phyloP scores from a whole-genome alignment of 1,140 invertebrate genomes.

The Anthonomus grandis region DNA sequence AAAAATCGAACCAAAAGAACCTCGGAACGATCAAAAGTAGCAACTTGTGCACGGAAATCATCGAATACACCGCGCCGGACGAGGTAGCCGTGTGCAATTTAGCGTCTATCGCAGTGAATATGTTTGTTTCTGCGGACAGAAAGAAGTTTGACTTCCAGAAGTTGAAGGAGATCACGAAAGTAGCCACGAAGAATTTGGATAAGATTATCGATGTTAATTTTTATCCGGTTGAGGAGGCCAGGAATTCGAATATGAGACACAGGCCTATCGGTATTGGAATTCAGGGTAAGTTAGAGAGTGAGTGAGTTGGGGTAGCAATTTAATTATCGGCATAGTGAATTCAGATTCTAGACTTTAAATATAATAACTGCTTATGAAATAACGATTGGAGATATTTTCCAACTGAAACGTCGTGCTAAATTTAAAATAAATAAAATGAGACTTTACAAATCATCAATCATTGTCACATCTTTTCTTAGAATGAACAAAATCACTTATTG shows the following conservation, averaged over 20 bases:
- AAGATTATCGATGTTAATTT: constrained; percentile 97
- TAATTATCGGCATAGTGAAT: background rate
- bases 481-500: no score
- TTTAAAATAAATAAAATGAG: no score
- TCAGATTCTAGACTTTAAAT: background rate
- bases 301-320: background rate
- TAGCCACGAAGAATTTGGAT: constrained; percentile 90
- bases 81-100: constrained; percentile 98
- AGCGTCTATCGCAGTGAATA: constrained; percentile 96
- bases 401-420: no score
- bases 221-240: constrained; percentile 90
- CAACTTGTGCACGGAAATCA: constrained; percentile 97
- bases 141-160: constrained; percentile 87
- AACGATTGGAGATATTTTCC: no score
- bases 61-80: constrained; percentile 88
- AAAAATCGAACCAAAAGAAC: constrained; percentile 98
- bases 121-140: constrained; percentile 78
- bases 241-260: constrained; percentile 85
- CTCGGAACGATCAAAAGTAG: constrained; percentile 98
- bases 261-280: constrained; percentile 96
- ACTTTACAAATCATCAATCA: no score
- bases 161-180: constrained; percentile 75
- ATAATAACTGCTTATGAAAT: background rate
- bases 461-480: no score
- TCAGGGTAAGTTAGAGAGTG: constrained; percentile 28